Percentiles rank a stretch among this genome's conserved stretches.
Conservation (phyloP, 1,140 invertebrate genomes). For the Saccostrea echinata region DNA sequence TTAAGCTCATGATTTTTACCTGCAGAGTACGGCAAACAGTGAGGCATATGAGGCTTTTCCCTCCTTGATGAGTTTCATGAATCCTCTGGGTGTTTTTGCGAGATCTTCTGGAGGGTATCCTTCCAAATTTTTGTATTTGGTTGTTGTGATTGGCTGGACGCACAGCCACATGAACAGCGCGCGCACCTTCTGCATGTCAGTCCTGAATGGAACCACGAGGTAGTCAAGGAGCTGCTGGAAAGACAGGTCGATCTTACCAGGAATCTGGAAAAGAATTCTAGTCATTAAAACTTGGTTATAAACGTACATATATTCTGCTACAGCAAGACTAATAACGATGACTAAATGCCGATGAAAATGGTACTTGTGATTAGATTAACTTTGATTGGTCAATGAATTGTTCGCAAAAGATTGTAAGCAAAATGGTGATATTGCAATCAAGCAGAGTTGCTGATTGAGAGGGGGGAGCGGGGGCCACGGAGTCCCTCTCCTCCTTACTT, state of each 20-base stretch:
- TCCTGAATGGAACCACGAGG: slow-evolving; percentile 50
- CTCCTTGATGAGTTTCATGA: slow-evolving; percentile 63
- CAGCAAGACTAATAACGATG: too few species aligned
- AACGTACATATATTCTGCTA: too few species aligned
- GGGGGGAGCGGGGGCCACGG: too few species aligned
- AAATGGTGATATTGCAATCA: too few species aligned
- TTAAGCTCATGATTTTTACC: slow-evolving; percentile 52
- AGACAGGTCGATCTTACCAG: slow-evolving; percentile 30
- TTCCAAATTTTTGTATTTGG: slow-evolving; percentile 80
- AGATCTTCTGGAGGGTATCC: slow-evolving; percentile 46
- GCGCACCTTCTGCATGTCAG: slow-evolving; percentile 61
- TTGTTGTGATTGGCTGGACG: slow-evolving; percentile 52
- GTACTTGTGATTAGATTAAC: too few species aligned
- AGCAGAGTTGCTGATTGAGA: too few species aligned
- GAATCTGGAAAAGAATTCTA: slow-evolving; percentile 53
- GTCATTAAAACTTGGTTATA: background rate
- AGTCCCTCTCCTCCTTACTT: too few species aligned
- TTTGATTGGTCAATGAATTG: too few species aligned
- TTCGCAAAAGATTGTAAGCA: too few species aligned
- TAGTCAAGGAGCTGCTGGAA: slow-evolving; percentile 59
- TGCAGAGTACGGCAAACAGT: slow-evolving; percentile 66
- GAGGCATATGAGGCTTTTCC: slow-evolving; percentile 55
- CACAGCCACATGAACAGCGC: slow-evolving; percentile 65
- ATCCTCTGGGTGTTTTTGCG: slow-evolving; percentile 60
- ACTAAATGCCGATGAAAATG: too few species aligned